Conservation (phyloP, 2,113 vertebrate species). For the Pomatostomus ruficeps region DNA sequence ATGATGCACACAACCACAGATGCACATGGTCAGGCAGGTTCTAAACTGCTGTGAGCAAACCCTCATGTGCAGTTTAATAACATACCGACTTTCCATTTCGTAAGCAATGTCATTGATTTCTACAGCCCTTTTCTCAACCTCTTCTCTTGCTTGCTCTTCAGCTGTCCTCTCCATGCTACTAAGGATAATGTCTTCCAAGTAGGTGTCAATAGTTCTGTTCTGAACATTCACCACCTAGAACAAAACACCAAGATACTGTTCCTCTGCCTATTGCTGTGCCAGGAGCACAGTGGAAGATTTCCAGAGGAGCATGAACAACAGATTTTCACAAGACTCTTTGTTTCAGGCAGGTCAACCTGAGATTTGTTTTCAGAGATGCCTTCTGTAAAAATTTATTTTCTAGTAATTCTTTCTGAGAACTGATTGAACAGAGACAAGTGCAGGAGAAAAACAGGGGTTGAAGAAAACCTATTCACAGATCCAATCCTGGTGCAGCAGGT, state of each 20-base stretch:
- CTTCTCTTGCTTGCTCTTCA: slow-evolving; percentile 85
- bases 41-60: background rate
- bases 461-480: background rate
- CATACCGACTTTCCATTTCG: slow-evolving; percentile 83
- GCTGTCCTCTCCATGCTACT: slow-evolving; percentile 73
- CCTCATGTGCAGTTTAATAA: background rate
- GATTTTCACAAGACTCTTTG: background rate
- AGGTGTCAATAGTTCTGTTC: slow-evolving; percentile 86
- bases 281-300: background rate
- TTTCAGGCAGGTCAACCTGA: background rate
- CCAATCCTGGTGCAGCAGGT: background rate
- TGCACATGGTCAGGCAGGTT: background rate
- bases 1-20: background rate
- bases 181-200: slow-evolving; percentile 88
- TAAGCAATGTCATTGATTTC: slow-evolving; percentile 86
- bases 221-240: slow-evolving; percentile 85
- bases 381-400: background rate
- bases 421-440: background rate
- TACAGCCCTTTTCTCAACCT: slow-evolving; percentile 79
- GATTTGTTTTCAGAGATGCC: background rate
- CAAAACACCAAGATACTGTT: background rate
- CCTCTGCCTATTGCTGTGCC: background rate
- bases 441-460: background rate
- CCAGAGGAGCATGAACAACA: background rate
- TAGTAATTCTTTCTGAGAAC: background rate